A percentile compares a stretch with the other conserved stretches of the same genome.
Conservation (phyloP, 2,888 invertebrate genomes). For the Oegoconia quadripuncta region DNA sequence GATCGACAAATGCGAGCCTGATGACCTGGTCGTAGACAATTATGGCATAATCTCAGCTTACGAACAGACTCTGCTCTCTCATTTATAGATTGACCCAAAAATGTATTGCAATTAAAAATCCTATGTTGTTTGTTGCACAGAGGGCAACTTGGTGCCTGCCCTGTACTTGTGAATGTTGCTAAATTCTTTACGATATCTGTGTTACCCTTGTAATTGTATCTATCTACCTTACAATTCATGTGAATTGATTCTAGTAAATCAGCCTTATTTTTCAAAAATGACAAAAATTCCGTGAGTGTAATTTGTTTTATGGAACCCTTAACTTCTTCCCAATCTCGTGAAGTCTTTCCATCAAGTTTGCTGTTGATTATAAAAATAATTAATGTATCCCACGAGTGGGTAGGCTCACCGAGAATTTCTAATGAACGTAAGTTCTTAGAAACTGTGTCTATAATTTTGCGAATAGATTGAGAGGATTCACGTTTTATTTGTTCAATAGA, state of each 20-base stretch:
- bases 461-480: slow-evolving; percentile 1
- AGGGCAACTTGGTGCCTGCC: not conserved
- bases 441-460: slow-evolving; percentile 2
- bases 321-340: slow-evolving; percentile 5
- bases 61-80: not conserved
- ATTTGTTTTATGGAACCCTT: not conserved
- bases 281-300: not conserved
- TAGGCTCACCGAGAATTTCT: slow-evolving; percentile 3
- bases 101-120: not conserved
- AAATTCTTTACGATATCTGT: not conserved
- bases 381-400: slow-evolving; percentile 4
- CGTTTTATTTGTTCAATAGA: not conserved
- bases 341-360: slow-evolving; percentile 2
- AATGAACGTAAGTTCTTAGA: slow-evolving; percentile 8
- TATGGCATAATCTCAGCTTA: not conserved
- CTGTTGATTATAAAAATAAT: slow-evolving; percentile 3
- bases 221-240: not conserved
- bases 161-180: not conserved
- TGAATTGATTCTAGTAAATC: not conserved
- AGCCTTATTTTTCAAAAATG: not conserved
- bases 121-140: not conserved
- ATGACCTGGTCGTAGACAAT: not conserved
- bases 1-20: not conserved
- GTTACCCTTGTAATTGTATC: not conserved
- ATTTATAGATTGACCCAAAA: not conserved